These are phyloP conservation scores for Amazona guildingii DNA, from an alignment of 2,113 vertebrate species.

Conservation along the genomic window DNA sequence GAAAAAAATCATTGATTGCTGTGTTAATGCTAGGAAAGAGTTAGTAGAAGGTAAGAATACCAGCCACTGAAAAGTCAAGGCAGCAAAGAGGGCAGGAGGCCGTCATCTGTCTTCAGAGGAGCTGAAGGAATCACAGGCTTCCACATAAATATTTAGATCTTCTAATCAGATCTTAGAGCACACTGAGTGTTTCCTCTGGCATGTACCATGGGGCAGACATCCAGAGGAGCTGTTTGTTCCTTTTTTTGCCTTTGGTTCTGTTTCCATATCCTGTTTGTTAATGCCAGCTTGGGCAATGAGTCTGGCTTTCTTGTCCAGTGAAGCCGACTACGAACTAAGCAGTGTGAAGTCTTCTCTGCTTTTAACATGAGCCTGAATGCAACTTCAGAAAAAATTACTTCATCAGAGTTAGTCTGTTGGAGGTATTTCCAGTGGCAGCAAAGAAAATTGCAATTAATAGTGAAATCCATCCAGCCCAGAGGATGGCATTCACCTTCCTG, in stretches of 20 bases:
- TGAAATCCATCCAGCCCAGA: not conserved
- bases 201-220: not conserved
- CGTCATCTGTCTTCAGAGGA: not conserved
- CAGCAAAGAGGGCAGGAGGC: slow-evolving; percentile 3
- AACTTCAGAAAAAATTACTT: not conserved
- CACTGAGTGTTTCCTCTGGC: slow-evolving; percentile 5
- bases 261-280: slow-evolving; percentile 5
- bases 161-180: slow-evolving; percentile 31
- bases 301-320: not conserved
- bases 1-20: not conserved
- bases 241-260: not conserved
- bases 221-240: slow-evolving; percentile 10
- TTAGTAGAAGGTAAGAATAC: not conserved
- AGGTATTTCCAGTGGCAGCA: slow-evolving; percentile 11
- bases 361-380: not conserved
- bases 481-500: not conserved
- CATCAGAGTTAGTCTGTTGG: not conserved
- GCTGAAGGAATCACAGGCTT: slow-evolving; percentile 28
- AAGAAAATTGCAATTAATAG: not conserved
- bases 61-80: not conserved
- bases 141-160: slow-evolving; percentile 31
- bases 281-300: not conserved
- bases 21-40: slow-evolving; percentile 20
- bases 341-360: not conserved
- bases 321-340: not conserved